Conservation (phyloP, 2,113 vertebrate genomes). For the Onychorhynchus coronatus region DNA sequence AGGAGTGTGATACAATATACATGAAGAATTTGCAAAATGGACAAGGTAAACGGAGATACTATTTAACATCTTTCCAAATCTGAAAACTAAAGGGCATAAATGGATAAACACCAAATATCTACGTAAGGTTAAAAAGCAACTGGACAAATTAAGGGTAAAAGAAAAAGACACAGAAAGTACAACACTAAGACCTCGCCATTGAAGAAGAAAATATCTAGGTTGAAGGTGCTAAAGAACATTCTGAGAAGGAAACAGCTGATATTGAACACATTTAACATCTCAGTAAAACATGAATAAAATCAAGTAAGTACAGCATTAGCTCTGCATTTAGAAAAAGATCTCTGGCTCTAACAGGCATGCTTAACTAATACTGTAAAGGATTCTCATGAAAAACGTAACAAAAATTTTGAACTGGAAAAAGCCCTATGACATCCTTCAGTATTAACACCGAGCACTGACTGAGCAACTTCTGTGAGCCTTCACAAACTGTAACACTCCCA, state of each 20-base stretch:
- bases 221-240: background rate
- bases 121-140: background rate
- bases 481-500: background rate
- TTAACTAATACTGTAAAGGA: background rate
- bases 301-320: background rate
- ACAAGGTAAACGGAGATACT: background rate
- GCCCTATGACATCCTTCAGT: background rate
- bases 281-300: background rate
- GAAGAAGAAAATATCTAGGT: background rate
- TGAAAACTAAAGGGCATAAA: background rate
- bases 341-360: background rate
- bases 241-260: background rate
- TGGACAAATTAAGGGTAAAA: background rate
- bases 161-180: background rate
- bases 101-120: background rate
- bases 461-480: background rate
- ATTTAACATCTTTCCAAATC: background rate
- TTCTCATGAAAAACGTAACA: background rate
- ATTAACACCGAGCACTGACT: background rate
- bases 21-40: background rate
- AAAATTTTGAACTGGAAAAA: background rate
- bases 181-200: background rate
- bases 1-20: background rate
- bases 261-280: background rate
- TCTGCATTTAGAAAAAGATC: background rate